Base-by-base conservation (phyloP, 1,140 invertebrate species). In the Anastrepha ludens region DNA sequence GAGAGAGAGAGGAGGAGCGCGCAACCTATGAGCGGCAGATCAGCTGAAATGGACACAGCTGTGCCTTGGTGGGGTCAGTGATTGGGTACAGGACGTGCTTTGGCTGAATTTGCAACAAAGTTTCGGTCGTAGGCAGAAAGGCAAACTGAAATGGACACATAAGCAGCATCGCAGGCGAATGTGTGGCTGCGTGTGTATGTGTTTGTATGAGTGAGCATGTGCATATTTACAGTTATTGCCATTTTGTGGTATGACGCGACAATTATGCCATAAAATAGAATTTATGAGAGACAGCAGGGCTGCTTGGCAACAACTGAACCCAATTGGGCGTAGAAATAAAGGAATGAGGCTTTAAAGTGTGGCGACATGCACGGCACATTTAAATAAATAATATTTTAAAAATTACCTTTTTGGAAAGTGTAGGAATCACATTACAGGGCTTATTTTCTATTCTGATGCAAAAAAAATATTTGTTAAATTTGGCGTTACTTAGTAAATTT, bases 171-270 rank as follows among this genome's bases (percentile, higher is more conserved):
- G n/a, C 4, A 62, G 4, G n/a, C 55, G 44, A 20, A 6, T 81
- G 20, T 70, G n/a, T 41, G 67, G 13, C 13, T 70, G n/a, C 29
- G 74, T 81, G 47, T 81, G n/a, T 81, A n/a, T 55, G 50, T 55
- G 70, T 50, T 15, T 50, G n/a, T 55, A 7, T n/a, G 3, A 0
- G 50, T 29, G 74, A 81, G 47, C 74, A 81, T 81, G 74, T 81
- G 74, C 74, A 81, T 81, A 81, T 81, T 55, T 81, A 81, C 74
- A 81, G 74, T 81, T 81, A 81, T 81, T 81, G 74, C 74, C 74
- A 81, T 81, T 81, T 81, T 81, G 74, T 81, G 74, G 74, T 81
- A 81, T 81, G 74, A 58, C 74, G 74, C 74, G 74, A 81, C 74
- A 81, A 81, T 81, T 81, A 81, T 81, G 74, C 74, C 74, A 81